Evolutionary conservation across 1,140 invertebrate genomes (phyloP).

Genomic region (Aphidius ervi): DNA sequence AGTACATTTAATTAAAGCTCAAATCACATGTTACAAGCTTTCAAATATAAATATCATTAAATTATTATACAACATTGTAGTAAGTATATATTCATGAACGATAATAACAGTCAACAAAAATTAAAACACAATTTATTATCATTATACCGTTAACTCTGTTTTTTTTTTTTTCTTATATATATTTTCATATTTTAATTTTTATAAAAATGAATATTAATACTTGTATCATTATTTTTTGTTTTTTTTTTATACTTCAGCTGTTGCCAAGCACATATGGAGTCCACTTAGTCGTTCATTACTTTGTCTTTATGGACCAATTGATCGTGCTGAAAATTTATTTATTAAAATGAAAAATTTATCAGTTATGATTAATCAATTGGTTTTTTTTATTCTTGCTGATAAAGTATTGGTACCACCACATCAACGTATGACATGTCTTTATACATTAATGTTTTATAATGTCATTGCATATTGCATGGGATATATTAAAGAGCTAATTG

Average conservation of each 20-base stretch:
- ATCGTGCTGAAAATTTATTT: conserved; percentile 60
- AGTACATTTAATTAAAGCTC: no score
- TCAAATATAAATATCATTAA: no score
- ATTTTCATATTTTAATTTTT: no score
- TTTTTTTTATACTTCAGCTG: conserved; percentile 45
- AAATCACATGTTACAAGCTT: no score
- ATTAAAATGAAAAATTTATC: conserved; percentile 65
- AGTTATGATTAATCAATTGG: conserved; percentile 63
- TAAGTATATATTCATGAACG: no score
- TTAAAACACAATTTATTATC: no score
- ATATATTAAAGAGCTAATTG: conserved; percentile 68
- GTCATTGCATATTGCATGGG: conserved; percentile 72
- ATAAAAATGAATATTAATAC: no score
- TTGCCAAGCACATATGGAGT: conserved; percentile 43
- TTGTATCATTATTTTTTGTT: background rate
- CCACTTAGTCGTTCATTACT: conserved; percentile 50
- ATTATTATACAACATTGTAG: no score
- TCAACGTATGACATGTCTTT: conserved; percentile 65
- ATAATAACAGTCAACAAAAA: no score
- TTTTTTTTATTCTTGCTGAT: conserved; percentile 71
- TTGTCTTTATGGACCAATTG: conserved; percentile 57
- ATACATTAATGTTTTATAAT: conserved; percentile 78
- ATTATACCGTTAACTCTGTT: no score
- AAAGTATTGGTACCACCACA: conserved; percentile 56
- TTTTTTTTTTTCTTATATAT: no score